phyloP scores from a whole-genome alignment of 2,797 vertebrate genomes.

The Morus bassanus region DNA sequence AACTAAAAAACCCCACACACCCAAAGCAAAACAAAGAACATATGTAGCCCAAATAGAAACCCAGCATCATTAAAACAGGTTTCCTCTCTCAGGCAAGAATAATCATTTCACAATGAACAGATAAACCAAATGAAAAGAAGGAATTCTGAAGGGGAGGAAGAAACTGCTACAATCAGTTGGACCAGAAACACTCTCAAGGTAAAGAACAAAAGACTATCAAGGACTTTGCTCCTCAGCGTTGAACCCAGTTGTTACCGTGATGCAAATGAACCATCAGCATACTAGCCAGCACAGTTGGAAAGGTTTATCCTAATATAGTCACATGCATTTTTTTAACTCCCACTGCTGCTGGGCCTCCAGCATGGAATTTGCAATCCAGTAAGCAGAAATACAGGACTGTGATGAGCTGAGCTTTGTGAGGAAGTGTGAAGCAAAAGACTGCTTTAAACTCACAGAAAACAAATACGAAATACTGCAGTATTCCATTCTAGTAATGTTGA shows the following conservation, averaged over 20 bases:
- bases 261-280: not conserved
- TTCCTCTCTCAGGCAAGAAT: not conserved
- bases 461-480: not conserved
- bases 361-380: not conserved
- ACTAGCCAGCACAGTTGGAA: not conserved
- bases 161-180: not conserved
- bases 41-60: not conserved
- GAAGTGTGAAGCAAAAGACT: not conserved
- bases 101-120: not conserved
- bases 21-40: not conserved
- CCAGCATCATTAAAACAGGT: not conserved
- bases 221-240: not conserved
- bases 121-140: not conserved
- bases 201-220: not conserved
- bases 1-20: not conserved
- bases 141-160: not conserved
- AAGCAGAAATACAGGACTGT: not conserved
- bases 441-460: not conserved
- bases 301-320: not conserved
- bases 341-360: not conserved
- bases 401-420: not conserved
- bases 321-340: not conserved
- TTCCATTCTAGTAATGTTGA: not conserved
- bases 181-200: not conserved
- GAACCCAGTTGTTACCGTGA: not conserved